Conservation (phyloP, 1,140 invertebrate species). For the Diachasmimorpha longicaudata region DNA sequence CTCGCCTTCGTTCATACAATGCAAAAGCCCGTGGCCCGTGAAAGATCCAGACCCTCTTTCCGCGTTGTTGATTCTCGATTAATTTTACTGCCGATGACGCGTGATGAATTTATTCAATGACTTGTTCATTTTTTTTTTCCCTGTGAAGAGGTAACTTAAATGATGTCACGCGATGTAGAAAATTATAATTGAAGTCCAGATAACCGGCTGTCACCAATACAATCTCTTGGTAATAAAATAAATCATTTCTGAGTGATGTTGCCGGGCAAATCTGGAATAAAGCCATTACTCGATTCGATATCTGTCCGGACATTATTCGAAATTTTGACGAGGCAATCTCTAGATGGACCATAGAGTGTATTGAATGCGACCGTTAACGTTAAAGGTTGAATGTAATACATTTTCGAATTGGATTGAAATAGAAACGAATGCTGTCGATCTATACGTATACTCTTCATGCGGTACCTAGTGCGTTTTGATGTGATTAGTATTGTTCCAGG, state of each 20-base stretch:
- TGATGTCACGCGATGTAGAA: conserved; percentile 17
- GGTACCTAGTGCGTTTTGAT: conserved; percentile 43
- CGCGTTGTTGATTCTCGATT: conserved; percentile 46
- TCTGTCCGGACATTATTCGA: no score
- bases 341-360: background rate
- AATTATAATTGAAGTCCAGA: background rate
- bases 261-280: no score
- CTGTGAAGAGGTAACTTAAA: conserved; percentile 38
- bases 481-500: conserved; percentile 51
- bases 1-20: conserved; percentile 31
- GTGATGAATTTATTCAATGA: conserved; percentile 47
- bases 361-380: conserved; percentile 14
- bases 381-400: conserved; percentile 33
- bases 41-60: conserved; percentile 18
- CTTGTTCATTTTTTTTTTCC: conserved; percentile 39
- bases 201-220: background rate
- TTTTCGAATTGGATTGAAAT: conserved; percentile 36
- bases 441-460: conserved; percentile 25
- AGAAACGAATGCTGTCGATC: conserved; percentile 7
- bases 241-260: no score
- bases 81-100: conserved; percentile 49
- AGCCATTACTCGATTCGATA: no score
- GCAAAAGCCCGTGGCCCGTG: background rate
- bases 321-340: background rate
- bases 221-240: no score